Percentiles rank a stretch among this genome's conserved stretches.
These are phyloP conservation scores for Osmoderma eremita DNA, from an alignment of 2,888 invertebrate genomes.

Conservation along the genomic window DNA sequence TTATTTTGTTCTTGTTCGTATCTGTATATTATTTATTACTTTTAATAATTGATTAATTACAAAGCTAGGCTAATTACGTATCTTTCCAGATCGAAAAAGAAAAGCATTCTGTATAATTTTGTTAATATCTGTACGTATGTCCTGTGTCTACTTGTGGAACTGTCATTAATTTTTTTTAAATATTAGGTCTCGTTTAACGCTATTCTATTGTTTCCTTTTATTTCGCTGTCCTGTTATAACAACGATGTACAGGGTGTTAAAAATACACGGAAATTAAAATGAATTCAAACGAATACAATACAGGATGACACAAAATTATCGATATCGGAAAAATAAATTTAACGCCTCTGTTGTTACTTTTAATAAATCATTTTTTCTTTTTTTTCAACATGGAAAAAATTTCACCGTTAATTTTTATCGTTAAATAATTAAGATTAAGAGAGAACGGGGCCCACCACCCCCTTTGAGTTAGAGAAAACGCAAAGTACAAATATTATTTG, in stretches of 20 bases:
- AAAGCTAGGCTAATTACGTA: not conserved
- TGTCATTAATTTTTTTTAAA: not conserved
- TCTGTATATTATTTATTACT: too few species aligned
- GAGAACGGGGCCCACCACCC: not conserved
- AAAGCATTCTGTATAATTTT: too few species aligned
- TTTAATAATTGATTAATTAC: too few species aligned
- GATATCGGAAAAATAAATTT: not conserved
- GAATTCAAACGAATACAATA: not conserved
- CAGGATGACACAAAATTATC: not conserved
- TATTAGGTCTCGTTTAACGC: constrained; percentile 8
- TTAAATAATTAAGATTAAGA: too few species aligned
- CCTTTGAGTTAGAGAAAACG: not conserved
- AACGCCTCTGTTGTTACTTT: not conserved
- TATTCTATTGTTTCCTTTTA: constrained; percentile 13
- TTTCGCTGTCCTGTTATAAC: too few species aligned
- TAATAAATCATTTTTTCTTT: not conserved
- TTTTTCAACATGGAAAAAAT: not conserved
- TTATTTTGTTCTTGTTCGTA: not conserved
- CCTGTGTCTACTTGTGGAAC: not conserved
- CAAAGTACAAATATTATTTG: constrained; percentile 29
- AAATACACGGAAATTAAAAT: not conserved
- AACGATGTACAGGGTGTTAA: constrained; percentile 5
- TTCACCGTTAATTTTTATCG: too few species aligned
- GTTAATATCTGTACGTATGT: not conserved
- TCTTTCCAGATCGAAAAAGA: not conserved